Base-by-base conservation (phyloP, 2,797 vertebrate genomes). In the Lycodopsis pacificus region DNA sequence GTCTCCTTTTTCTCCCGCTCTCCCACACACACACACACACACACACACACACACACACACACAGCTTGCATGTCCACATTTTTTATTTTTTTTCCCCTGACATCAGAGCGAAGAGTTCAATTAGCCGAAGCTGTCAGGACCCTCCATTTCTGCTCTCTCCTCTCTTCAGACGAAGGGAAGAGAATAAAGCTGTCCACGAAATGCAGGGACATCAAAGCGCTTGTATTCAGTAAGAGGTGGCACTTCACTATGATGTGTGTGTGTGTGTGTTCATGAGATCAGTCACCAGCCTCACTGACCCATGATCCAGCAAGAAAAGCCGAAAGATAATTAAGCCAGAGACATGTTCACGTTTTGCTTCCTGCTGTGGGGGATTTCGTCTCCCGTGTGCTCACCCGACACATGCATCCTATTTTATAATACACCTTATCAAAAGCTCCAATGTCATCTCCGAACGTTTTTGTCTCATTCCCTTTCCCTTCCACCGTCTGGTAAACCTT, bases 131-230 rank as follows among this genome's bases (percentile, higher is more conserved):
- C 86, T 84, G 82, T 84, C 86, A 77, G 79, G 69, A 51, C 70
- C 46, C 38, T 73, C 66, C 56, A 53, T 73, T 27, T 65, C 84
- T 81, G 71, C 38, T 27, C 66, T 63, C 65, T 57, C 36, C 53
- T 73, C 86, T 77, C 77, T 70, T 81, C 53, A 76, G 72, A 86
- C 9, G 38, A 79, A 79, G 70, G 62, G 61, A 80, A 22, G 71
- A 86, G 84, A 87, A 77, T 83, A 85, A 88, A 88, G 81, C 89
- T 73, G 67, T 84, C 68, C 56, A 34, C 6, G 44, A 76, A 79
- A 75, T 75, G 84, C 76, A 81, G 77, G 44, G 68, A 89, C 89
- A 93, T 93, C 91, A 94, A 94, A 92, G 91, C 44, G 27, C 36
- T 46, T 61, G 58, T 76, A 82, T 88, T 76, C 77, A 70, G 61